Conservation (phyloP, 2,113 vertebrate species). For the Acrocephalus arundinaceus region DNA sequence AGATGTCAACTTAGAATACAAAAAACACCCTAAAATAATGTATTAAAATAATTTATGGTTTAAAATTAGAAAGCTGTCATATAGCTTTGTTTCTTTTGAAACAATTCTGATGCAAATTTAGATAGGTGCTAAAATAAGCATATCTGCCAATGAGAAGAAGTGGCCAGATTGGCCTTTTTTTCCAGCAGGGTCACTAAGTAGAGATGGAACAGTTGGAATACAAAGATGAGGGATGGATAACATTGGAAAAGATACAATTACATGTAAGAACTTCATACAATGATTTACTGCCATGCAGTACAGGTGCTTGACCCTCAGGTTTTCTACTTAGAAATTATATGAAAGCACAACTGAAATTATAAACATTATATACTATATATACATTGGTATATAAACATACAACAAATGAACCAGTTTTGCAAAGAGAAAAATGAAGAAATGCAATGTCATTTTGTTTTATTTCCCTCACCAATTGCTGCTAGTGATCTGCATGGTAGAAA, state of each 20-base stretch:
- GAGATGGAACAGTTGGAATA: constrained; percentile 7
- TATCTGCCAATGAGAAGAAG: constrained; percentile 1
- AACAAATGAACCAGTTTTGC: constrained; percentile 24
- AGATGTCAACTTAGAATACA: neutral
- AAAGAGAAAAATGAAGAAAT: neutral
- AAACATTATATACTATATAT: neutral
- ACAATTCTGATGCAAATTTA: constrained; percentile 9
- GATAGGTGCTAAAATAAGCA: neutral
- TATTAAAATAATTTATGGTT: neutral
- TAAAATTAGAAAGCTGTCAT: neutral
- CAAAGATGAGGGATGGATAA: neutral
- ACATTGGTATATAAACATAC: neutral
- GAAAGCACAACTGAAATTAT: constrained; percentile 44
- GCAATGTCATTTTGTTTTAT: neutral
- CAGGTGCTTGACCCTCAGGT: constrained; percentile 35
- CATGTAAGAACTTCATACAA: neutral
- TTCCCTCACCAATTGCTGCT: neutral
- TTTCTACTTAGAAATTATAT: constrained; percentile 29
- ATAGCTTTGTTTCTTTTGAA: neutral
- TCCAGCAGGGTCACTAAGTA: neutral
- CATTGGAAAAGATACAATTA: constrained; percentile 40
- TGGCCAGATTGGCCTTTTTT: constrained; percentile 20
- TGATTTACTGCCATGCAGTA: constrained; percentile 33
- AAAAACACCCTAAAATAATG: neutral
- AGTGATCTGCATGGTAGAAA: neutral